Conservation (phyloP, 2,113 vertebrate species). For the Myiopsitta monachus region DNA sequence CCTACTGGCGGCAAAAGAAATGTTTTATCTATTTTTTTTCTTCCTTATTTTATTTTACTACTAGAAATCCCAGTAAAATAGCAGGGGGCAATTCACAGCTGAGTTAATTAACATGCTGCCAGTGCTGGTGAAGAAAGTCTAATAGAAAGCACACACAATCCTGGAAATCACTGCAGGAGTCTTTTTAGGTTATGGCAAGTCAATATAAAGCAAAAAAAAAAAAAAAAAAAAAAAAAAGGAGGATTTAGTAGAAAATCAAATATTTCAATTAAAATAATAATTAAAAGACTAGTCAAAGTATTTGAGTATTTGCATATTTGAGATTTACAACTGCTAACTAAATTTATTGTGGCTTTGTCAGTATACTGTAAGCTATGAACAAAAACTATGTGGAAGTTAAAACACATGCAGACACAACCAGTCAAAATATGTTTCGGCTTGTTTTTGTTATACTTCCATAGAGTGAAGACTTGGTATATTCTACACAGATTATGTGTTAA, state of each 20-base stretch:
- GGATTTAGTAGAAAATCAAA: background rate
- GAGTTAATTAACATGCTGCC: conserved; percentile 23
- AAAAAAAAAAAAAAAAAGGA: background rate
- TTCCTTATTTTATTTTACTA: background rate
- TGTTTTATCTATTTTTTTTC: background rate
- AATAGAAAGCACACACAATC: background rate
- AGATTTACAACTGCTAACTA: background rate
- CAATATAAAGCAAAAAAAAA: background rate
- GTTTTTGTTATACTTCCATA: background rate
- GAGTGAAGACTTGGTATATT: background rate
- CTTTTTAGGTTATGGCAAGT: background rate
- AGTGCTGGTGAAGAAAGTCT: background rate
- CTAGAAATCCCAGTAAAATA: background rate
- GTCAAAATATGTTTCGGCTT: background rate
- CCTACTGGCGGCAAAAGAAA: background rate
- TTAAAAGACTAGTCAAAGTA: background rate
- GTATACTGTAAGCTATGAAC: background rate
- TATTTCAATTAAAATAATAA: background rate
- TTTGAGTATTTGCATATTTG: background rate
- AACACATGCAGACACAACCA: background rate
- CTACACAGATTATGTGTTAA: background rate
- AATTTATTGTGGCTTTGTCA: background rate
- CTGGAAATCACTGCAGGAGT: background rate
- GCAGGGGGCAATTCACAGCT: background rate
- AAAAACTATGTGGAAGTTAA: background rate